phyloP scores from a whole-genome alignment of 2,113 vertebrate species.

The Eira barbara region DNA sequence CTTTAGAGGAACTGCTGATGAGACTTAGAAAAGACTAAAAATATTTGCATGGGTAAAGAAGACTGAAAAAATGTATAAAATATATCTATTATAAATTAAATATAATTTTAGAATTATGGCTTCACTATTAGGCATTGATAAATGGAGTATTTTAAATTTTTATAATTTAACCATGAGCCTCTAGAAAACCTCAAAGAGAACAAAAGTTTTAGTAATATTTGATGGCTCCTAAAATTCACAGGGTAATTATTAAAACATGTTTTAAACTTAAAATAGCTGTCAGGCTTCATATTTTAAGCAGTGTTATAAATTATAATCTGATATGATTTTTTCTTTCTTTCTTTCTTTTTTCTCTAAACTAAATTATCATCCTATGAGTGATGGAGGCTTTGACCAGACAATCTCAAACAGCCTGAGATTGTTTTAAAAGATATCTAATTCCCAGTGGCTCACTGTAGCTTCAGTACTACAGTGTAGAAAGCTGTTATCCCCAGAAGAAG shows the following conservation, averaged over 20 bases:
- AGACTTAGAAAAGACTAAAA: constrained; percentile 48
- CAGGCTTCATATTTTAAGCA: constrained; percentile 59
- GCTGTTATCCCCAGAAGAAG: not conserved
- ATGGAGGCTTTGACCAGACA: not conserved
- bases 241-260: constrained; percentile 70
- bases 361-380: not conserved
- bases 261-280: constrained; percentile 69
- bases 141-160: constrained; percentile 67
- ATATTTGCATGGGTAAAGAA: constrained; percentile 40
- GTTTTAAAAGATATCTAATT: not conserved
- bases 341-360: not conserved
- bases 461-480: not conserved
- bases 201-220: constrained; percentile 55
- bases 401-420: not conserved
- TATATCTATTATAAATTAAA: constrained; percentile 55
- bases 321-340: not conserved
- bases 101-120: constrained; percentile 62
- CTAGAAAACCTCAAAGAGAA: constrained; percentile 52
- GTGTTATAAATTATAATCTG: constrained; percentile 51
- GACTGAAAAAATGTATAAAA: constrained; percentile 43
- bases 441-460: not conserved
- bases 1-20: not conserved
- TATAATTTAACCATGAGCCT: constrained; percentile 54
- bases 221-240: constrained; percentile 52
- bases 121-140: constrained; percentile 49